Percentiles rank a stretch among this genome's conserved stretches.
Conservation (phyloP, 2,113 vertebrate genomes). For the Ellobius talpinus region DNA sequence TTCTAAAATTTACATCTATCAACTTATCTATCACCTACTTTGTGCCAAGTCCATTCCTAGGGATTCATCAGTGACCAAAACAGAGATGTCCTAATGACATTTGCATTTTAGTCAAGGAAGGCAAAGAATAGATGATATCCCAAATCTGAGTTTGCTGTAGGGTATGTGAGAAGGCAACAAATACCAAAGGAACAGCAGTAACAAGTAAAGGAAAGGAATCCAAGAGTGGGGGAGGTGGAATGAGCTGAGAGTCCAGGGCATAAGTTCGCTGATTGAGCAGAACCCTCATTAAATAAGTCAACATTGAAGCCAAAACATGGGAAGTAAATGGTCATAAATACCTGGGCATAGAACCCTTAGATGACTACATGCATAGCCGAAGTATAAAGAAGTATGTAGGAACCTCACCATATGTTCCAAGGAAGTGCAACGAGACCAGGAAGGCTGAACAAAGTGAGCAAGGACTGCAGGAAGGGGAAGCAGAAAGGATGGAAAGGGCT, state of each 20-base stretch:
- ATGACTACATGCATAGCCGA: not conserved
- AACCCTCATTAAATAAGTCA: not conserved
- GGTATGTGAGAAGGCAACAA: not conserved
- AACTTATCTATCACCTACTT: not conserved
- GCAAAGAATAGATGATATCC: not conserved
- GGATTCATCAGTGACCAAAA: not conserved
- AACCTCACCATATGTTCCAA: not conserved
- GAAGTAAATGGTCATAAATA: not conserved
- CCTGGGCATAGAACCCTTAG: not conserved
- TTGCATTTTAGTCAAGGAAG: not conserved
- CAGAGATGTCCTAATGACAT: not conserved
- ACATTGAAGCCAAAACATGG: not conserved
- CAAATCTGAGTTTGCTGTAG: not conserved
- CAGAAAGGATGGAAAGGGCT: not conserved
- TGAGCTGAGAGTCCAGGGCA: not conserved
- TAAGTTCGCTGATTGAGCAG: not conserved
- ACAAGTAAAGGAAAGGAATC: not conserved
- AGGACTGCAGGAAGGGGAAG: not conserved
- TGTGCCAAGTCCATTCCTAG: not conserved
- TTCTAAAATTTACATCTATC: not conserved
- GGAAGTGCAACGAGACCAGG: not conserved
- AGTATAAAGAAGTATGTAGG: not conserved
- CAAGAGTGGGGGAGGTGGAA: not conserved
- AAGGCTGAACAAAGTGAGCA: not conserved
- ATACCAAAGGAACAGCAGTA: not conserved